phyloP scores from a whole-genome alignment of 1,140 invertebrate species.

The Odontomachus brunneus region DNA sequence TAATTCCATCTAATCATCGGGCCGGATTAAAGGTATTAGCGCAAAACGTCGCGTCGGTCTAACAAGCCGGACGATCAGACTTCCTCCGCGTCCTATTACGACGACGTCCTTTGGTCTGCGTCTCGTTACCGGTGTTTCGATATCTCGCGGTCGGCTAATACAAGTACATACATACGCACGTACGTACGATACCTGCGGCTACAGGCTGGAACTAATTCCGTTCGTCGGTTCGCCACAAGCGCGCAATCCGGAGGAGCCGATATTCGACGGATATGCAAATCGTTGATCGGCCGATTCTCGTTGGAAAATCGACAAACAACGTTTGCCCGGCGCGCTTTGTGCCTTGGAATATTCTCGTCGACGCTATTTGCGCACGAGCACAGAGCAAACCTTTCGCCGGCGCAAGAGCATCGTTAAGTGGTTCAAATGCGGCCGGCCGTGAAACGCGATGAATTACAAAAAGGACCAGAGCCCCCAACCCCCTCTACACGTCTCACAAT shows the following conservation, averaged over 20 bases:
- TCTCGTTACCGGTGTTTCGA: slow-evolving; percentile 48
- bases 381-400: background rate
- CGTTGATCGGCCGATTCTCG: slow-evolving; percentile 28
- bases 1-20: slow-evolving; percentile 21
- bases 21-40: slow-evolving; percentile 16
- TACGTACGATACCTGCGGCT: background rate
- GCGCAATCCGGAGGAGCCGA: slow-evolving; percentile 49
- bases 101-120: slow-evolving; percentile 23
- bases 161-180: slow-evolving; percentile 29
- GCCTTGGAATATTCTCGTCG: slow-evolving; percentile 4
- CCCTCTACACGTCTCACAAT: slow-evolving; percentile 13
- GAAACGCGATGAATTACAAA: slow-evolving; percentile 41
- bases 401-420: slow-evolving; percentile 27
- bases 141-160: slow-evolving; percentile 46
- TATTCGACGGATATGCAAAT: slow-evolving; percentile 58
- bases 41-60: slow-evolving; percentile 29
- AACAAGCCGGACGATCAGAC: slow-evolving; percentile 50
- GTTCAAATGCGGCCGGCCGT: slow-evolving; percentile 16
- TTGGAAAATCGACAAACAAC: slow-evolving; percentile 37
- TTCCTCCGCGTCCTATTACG: background rate
- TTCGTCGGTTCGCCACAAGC: slow-evolving; percentile 39
- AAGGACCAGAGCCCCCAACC: background rate
- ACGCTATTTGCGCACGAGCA: slow-evolving; percentile 7
- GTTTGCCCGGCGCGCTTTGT: slow-evolving; percentile 5
- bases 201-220: slow-evolving; percentile 46